Base-by-base conservation (phyloP, 2,797 vertebrate species). In the Sternotherus odoratus region DNA sequence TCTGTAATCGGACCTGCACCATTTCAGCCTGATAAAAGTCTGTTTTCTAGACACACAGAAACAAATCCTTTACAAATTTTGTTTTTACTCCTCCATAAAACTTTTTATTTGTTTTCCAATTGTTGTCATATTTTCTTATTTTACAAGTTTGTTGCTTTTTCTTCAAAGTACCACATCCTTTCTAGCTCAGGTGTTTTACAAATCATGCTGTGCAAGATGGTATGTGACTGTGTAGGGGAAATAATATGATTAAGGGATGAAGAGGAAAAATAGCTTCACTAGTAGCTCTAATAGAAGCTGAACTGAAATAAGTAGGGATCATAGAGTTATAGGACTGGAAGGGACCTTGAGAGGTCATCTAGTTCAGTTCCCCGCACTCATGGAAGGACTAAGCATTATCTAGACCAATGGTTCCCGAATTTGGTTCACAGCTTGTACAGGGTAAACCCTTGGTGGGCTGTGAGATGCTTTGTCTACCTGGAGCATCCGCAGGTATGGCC, bases 21-120 rank as follows among this genome's bases (percentile, higher is more conserved):
- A 8, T 82, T 78, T 57, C n/a, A 33, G 33, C 28, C 12, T 0
- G 1, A 1, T 49, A 10, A 78, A 78, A 77, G 6, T 4, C 1
- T 24, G 5, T 46, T 56, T 56, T 16, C 24, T n/a, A 51, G 6
- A 11, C 8, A 36, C 48, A 9, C 6, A 39, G 15, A 6, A 1
- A 63, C 19, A 36, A 11, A 39, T 69, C 17, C 5, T 19, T 66
- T 66, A 66, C n/a, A 36, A 30, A 16, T 57, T 21, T 9, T 21
- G 5, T 11, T 23, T n/a, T 66, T 66, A 19, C 8, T 66, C 17
- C n/a, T 66, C 33, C 19, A 66, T 66, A 66, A 36, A 66, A 19
- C 17, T 66, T 72, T 72, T 26, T 46, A 46, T 46, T 13, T 12
- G 24, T 28, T 46, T 74, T 53, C 13, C 24, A 46, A 26, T 74